Evolutionary conservation across 2,113 vertebrate species (phyloP).

Genomic region (Callipepla squamata): DNA sequence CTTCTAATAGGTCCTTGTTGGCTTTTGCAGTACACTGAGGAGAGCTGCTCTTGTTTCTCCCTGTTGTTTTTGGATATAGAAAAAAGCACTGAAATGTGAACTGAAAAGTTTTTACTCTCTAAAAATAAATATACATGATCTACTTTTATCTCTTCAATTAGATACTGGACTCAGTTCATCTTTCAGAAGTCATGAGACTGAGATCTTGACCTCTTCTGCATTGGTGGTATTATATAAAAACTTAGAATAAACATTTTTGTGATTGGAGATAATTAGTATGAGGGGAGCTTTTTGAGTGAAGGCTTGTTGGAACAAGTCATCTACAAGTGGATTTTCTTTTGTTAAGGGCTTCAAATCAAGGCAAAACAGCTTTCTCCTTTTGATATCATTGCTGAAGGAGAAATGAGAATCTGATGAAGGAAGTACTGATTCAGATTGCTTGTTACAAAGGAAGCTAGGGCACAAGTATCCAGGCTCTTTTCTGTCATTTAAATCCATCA

Average conservation of each 20-base stretch:
- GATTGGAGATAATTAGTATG: not conserved
- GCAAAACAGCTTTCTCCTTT: not conserved
- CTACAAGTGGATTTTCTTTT: not conserved
- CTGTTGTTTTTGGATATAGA: constrained; percentile 54
- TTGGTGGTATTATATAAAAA: not conserved
- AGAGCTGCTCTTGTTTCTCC: constrained; percentile 18
- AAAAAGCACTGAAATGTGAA: constrained; percentile 50
- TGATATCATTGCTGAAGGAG: not conserved
- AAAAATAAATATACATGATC: constrained; percentile 36
- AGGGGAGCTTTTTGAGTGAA: not conserved
- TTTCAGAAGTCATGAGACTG: constrained; percentile 18
- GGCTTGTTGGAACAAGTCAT: not conserved
- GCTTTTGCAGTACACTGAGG: constrained; percentile 13
- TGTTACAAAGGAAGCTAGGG: not conserved
- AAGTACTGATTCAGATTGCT: not conserved
- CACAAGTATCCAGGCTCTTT: not conserved
- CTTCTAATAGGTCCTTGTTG: constrained; percentile 9
- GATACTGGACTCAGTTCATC: not conserved
- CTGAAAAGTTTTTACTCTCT: constrained; percentile 14
- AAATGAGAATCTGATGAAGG: not conserved
- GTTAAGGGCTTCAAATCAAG: not conserved
- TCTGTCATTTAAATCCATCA: not conserved
- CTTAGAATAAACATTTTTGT: constrained; percentile 18
- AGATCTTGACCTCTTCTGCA: constrained; percentile 14
- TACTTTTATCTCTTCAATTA: constrained; percentile 36